Evolutionary conservation across 2,888 invertebrate species (phyloP).

Genomic region (Leucoma salicis): DNA sequence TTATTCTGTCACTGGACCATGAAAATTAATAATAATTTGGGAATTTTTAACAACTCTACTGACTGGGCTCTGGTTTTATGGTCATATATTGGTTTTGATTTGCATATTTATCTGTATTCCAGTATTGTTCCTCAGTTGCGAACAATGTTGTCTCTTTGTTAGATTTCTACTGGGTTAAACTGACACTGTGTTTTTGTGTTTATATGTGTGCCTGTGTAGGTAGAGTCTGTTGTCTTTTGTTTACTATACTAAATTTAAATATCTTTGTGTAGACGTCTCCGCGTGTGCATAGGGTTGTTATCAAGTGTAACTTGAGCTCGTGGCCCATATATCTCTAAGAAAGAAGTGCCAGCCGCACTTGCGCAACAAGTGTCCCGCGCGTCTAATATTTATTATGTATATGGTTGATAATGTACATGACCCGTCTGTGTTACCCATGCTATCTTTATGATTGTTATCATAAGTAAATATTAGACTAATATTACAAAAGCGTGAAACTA

Average conservation of each 20-base stretch:
- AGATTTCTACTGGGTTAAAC: not conserved
- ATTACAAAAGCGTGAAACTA: not conserved
- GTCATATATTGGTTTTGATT: not conserved
- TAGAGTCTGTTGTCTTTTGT: conserved; percentile 46
- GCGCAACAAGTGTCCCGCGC: conserved; percentile 66
- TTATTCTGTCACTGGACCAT: too few relatives aligned
- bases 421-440: conserved; percentile 37
- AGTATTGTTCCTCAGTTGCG: not conserved
- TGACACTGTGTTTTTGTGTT: conserved; percentile 4
- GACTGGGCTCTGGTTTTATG: conserved; percentile 1
- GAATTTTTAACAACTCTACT: too few relatives aligned
- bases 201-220: too few relatives aligned
- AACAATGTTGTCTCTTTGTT: too few relatives aligned
- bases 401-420: conserved; percentile 43
- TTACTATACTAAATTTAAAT: conserved; percentile 48
- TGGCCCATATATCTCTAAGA: conserved; percentile 66
- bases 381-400: too few relatives aligned
- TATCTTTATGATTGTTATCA: conserved; percentile 42
- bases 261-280: conserved; percentile 47
- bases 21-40: too few relatives aligned
- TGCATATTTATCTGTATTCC: not conserved
- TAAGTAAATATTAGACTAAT: conserved; percentile 14
- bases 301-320: conserved; percentile 69
- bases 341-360: conserved; percentile 62
- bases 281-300: conserved; percentile 62